Conservation (phyloP, 2,888 invertebrate genomes). For the Mimumesa dahlbomi region DNA sequence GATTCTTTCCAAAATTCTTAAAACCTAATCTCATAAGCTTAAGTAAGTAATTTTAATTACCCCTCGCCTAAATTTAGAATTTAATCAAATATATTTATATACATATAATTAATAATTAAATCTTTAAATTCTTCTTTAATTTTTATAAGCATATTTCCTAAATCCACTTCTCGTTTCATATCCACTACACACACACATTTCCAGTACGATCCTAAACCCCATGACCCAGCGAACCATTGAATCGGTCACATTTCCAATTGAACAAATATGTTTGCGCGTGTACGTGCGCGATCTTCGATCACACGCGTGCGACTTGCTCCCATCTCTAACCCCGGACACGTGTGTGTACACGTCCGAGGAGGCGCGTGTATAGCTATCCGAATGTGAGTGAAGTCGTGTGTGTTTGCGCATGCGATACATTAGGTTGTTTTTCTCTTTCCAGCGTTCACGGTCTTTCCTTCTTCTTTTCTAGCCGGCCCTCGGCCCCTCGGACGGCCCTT, state of each 20-base stretch:
- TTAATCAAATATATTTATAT: neutral
- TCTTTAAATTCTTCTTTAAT: neutral
- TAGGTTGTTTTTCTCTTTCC: conserved; percentile 14
- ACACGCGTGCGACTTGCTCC: neutral
- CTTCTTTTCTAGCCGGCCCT: neutral
- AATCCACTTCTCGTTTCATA: neutral
- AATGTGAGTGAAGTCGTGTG: neutral
- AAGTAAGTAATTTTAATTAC: too few relatives aligned
- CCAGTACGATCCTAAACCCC: too few relatives aligned
- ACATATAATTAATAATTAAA: neutral
- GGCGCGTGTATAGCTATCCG: neutral
- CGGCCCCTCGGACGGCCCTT: neutral
- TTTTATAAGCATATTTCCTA: neutral
- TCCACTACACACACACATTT: neutral
- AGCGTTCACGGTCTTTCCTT: neutral
- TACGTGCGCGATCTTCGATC: too few relatives aligned
- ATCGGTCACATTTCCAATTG: too few relatives aligned
- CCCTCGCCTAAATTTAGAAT: neutral
- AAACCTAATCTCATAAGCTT: too few relatives aligned
- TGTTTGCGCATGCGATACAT: conserved; percentile 27
- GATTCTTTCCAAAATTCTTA: too few relatives aligned
- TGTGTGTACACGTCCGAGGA: neutral
- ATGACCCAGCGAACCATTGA: too few relatives aligned
- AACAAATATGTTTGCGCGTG: too few relatives aligned
- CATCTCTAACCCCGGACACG: neutral